Evolutionary conservation across 2,113 vertebrate genomes (phyloP).

Genomic region (Strix uralensis): DNA sequence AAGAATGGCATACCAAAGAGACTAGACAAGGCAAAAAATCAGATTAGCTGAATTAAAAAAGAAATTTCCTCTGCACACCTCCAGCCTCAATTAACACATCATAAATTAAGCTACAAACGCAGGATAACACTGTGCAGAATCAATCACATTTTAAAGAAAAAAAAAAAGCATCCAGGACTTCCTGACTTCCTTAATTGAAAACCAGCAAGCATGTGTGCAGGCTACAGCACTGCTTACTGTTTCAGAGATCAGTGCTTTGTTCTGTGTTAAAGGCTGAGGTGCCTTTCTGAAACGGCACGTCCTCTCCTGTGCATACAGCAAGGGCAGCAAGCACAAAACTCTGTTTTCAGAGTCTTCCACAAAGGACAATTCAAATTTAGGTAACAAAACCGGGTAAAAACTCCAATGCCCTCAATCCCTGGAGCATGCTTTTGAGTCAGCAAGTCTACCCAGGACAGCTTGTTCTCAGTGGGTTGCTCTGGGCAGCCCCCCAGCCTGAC

Average conservation of each 20-base stretch:
- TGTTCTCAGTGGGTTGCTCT: neutral
- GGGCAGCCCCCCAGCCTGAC: neutral
- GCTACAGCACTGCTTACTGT: neutral
- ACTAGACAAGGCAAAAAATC: neutral
- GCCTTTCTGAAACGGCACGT: neutral
- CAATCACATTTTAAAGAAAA: neutral
- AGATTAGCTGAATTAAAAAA: neutral
- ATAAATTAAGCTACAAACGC: slow-evolving; percentile 28
- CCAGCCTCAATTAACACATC: neutral
- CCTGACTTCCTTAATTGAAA: neutral
- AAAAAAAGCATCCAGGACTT: neutral
- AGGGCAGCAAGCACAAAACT: neutral
- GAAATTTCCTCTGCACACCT: neutral
- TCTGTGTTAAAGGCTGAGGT: neutral
- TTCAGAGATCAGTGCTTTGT: neutral
- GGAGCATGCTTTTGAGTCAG: neutral
- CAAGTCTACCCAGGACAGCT: neutral
- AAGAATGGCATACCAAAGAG: neutral
- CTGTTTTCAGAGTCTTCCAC: neutral
- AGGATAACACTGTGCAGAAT: neutral
- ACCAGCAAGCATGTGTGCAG: neutral
- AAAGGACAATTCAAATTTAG: neutral
- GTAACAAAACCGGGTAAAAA: neutral
- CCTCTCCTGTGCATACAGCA: neutral
- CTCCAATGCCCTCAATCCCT: neutral